Evolutionary conservation across 2,113 vertebrate species (phyloP), one percentile per base, ranked within the genome.

Genomic region (Typhlomys cinereus): DNA sequence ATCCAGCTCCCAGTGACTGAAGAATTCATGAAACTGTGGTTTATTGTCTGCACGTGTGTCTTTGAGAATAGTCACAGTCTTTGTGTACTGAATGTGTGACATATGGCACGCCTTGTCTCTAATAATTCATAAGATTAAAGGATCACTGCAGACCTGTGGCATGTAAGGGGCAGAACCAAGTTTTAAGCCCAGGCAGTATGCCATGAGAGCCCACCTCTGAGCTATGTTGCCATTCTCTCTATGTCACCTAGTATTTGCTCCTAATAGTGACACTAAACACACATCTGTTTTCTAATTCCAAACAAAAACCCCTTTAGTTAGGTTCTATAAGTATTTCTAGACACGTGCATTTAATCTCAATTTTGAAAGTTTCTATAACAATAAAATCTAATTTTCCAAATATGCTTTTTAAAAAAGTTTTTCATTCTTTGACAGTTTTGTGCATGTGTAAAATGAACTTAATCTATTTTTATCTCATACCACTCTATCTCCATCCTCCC

Each of bases 361-460:
- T 71, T 88, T 91, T 59, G 70, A 59, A 88, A 83, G 41, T 90
- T 93, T 92, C 70, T 71, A 92, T 73, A 61, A 74, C 85, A 89
- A 82, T 93, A 62, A 93, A 95, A 83, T 79, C 64, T 76, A 15
- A 64, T 90, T 95, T 93, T 48, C 57, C 82, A 83, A 85, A 39
- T 70, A 48, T 25, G 23, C 82, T 89, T 94, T n/a, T n/a, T n/a
- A n/a, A n/a, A n/a, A n/a, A n/a, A n/a, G n/a, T n/a, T n/a, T n/a
- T n/a, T n/a, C n/a, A n/a, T n/a, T n/a, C n/a, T n/a, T n/a, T n/a
- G n/a, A n/a, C n/a, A n/a, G n/a, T n/a, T n/a, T n/a, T n/a, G n/a
- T n/a, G n/a, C n/a, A n/a, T n/a, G n/a, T n/a, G n/a, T n/a, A n/a
- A n/a, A n/a, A n/a, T n/a, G n/a, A n/a, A n/a, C n/a, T n/a, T n/a